Conservation (phyloP, 2,888 invertebrate genomes). For the Elegia similella region DNA sequence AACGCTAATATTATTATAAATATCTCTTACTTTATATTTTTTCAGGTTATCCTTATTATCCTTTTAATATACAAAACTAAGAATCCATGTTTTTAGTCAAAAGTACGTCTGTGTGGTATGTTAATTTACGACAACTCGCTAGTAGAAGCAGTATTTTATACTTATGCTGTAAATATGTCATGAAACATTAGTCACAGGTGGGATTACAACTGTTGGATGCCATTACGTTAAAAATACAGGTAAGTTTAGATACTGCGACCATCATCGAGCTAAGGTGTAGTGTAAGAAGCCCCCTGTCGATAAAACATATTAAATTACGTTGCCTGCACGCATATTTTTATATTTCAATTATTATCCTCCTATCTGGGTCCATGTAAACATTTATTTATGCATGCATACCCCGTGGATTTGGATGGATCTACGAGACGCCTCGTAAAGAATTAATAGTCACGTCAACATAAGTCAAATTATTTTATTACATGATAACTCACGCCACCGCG, state of each 20-base stretch:
- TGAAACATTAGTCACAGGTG: too few relatives aligned
- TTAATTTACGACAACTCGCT: too few relatives aligned
- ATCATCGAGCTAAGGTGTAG: background rate
- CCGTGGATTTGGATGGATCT: slow-evolving; percentile 1
- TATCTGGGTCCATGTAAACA: background rate
- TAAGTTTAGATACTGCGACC: background rate
- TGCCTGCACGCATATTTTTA: background rate
- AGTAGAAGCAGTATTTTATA: too few relatives aligned
- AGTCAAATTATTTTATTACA: background rate
- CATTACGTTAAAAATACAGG: background rate
- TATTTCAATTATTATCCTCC: background rate
- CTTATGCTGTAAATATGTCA: too few relatives aligned
- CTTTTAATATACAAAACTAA: too few relatives aligned
- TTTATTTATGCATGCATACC: background rate
- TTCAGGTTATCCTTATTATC: too few relatives aligned
- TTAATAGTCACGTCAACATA: background rate
- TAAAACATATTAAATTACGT: background rate
- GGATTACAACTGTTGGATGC: too few relatives aligned
- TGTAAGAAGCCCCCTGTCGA: background rate
- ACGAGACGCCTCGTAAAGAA: background rate
- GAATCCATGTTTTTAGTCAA: too few relatives aligned
- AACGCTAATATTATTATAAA: too few relatives aligned
- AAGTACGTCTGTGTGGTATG: too few relatives aligned
- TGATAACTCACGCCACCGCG: background rate
- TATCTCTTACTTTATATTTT: too few relatives aligned